Conservation (phyloP, 2,888 invertebrate species). For the Eristalinus aeneus region DNA sequence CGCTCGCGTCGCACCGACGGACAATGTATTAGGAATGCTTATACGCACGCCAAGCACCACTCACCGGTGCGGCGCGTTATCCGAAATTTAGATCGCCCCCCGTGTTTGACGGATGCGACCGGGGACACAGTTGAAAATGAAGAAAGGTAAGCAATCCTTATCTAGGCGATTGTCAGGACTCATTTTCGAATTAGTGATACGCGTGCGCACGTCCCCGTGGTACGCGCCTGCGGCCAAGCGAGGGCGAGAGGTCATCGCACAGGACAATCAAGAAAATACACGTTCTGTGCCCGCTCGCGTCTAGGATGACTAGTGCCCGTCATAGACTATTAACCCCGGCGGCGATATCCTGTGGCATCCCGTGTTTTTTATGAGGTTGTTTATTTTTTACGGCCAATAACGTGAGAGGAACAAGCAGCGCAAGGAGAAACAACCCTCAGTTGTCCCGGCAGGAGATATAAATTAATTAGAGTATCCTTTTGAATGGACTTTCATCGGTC, state of each 20-base stretch:
- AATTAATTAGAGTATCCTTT: constrained; percentile 64
- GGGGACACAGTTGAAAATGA: constrained; percentile 18
- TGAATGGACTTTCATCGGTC: constrained; percentile 26
- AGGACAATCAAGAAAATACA: constrained; percentile 18
- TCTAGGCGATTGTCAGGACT: constrained; percentile 39
- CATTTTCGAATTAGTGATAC: constrained; percentile 48
- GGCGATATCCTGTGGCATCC: constrained; percentile 20
- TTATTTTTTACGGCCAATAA: constrained; percentile 60
- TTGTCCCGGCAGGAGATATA: constrained; percentile 44
- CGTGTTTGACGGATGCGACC: constrained; percentile 37
- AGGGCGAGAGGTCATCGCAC: constrained; percentile 37
- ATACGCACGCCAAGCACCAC: constrained; percentile 39
- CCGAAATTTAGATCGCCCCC: constrained; percentile 47
- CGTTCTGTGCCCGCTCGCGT: neutral
- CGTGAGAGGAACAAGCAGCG: constrained; percentile 1
- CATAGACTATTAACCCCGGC: constrained; percentile 63
- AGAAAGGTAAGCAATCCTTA: constrained; percentile 21
- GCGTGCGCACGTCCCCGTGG: constrained; percentile 35
- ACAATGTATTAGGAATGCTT: constrained; percentile 35
- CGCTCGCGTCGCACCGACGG: neutral
- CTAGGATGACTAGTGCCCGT: constrained; percentile 62
- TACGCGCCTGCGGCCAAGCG: neutral
- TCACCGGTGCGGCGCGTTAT: constrained; percentile 20
- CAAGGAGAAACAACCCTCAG: constrained; percentile 3
- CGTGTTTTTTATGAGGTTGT: constrained; percentile 54